These are phyloP conservation scores for Chironomus striatipennis DNA, from an alignment of 1,140 invertebrate genomes.

Conservation along the genomic window DNA sequence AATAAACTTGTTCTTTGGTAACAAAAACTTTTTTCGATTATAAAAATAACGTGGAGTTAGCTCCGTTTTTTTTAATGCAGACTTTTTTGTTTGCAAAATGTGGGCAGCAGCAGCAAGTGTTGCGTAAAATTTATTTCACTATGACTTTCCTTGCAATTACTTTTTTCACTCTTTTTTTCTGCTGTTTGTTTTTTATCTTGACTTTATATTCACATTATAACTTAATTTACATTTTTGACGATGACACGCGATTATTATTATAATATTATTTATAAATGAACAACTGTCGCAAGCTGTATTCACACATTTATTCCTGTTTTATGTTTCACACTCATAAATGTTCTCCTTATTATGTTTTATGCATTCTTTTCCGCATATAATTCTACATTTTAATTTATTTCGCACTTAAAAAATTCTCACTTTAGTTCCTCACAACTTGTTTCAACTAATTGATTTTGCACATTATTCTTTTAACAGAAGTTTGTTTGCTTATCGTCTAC, in stretches of 20 bases:
- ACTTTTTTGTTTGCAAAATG: neutral
- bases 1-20: neutral
- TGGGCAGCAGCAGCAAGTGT: conserved; percentile 8
- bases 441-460: no score
- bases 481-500: no score
- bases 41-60: no score
- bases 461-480: no score
- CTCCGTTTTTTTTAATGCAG: no score
- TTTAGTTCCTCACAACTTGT: no score
- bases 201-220: neutral
- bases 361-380: no score
- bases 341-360: no score
- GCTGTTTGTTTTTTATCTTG: neutral
- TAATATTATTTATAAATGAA: neutral
- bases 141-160: neutral
- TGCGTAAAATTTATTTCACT: conserved; percentile 9
- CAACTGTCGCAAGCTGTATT: conserved; percentile 1
- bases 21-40: no score
- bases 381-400: no score
- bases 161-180: neutral
- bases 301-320: neutral
- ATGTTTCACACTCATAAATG: no score
- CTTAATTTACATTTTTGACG: conserved; percentile 8
- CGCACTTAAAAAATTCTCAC: no score
- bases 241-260: neutral